Conservation (phyloP, 2,888 invertebrate genomes). For the Crossocerus cetratus region DNA sequence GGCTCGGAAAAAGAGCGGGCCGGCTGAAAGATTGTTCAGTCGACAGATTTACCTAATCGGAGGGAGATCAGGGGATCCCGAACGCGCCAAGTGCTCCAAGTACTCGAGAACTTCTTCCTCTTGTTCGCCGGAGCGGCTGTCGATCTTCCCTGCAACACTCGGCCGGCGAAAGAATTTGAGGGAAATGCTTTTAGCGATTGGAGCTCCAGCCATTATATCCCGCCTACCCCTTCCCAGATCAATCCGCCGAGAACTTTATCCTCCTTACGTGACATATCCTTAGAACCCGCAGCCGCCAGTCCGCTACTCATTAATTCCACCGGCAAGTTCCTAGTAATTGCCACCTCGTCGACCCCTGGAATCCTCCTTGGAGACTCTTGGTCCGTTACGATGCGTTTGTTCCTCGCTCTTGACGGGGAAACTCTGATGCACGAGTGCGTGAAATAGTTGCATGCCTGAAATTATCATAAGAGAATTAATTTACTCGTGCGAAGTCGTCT, state of each 20-base stretch:
- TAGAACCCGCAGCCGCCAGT: constrained; percentile 2
- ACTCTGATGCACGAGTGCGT: too few relatives aligned
- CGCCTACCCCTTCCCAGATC: constrained; percentile 39
- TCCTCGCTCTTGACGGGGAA: too few relatives aligned
- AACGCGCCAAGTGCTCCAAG: constrained; percentile 52
- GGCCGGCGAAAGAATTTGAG: constrained; percentile 49
- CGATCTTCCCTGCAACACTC: constrained; percentile 26
- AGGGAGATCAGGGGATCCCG: constrained; percentile 50
- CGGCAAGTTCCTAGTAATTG: neutral
- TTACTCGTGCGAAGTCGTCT: too few relatives aligned
- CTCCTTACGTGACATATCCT: constrained; percentile 48
- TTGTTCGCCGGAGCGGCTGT: constrained; percentile 25
- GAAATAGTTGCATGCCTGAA: too few relatives aligned
- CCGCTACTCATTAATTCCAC: constrained; percentile 33
- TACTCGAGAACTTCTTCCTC: constrained; percentile 51
- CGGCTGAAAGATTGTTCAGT: constrained; percentile 48
- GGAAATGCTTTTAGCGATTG: constrained; percentile 63
- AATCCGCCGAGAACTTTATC: constrained; percentile 53
- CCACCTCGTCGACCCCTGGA: too few relatives aligned
- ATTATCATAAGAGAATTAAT: too few relatives aligned
- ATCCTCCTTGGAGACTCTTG: too few relatives aligned
- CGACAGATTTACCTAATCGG: constrained; percentile 56
- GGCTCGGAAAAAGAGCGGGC: constrained; percentile 22
- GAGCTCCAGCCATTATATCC: constrained; percentile 40
- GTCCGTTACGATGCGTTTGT: too few relatives aligned